Percentiles rank a stretch among this genome's conserved stretches.
These are phyloP conservation scores for Cerceris ruficornis DNA, from an alignment of 2,888 invertebrate species.

Conservation along the genomic window DNA sequence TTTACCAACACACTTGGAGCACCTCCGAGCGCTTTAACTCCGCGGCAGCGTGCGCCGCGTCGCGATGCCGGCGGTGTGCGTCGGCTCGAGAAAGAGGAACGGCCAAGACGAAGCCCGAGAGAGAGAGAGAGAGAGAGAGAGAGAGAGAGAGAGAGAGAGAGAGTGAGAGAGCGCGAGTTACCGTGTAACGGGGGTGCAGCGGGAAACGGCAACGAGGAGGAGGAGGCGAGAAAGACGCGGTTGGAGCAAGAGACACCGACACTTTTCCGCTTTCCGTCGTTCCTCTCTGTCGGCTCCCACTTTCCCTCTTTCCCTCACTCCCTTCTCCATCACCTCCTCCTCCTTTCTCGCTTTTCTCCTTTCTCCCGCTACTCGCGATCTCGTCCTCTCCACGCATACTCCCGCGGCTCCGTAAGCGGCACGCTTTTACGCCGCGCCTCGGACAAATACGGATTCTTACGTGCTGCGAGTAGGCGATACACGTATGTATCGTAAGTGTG, in stretches of 20 bases:
- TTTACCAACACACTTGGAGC: slow-evolving; percentile 68
- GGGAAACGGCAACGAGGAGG: slow-evolving; percentile 13
- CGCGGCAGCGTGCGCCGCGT: slow-evolving; percentile 12
- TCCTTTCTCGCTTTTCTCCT: neutral
- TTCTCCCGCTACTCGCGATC: neutral
- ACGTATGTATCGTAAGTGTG: slow-evolving; percentile 41
- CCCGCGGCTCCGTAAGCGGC: neutral
- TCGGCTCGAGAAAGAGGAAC: slow-evolving; percentile 32
- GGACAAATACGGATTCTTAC: slow-evolving; percentile 69
- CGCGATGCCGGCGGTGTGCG: neutral
- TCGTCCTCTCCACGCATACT: neutral
- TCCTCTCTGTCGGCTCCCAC: neutral
- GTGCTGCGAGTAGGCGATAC: slow-evolving; percentile 43
- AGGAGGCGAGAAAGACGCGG: slow-evolving; percentile 24
- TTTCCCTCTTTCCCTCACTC: neutral
- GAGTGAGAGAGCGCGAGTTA: slow-evolving; percentile 33
- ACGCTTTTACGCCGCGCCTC: slow-evolving; percentile 39
- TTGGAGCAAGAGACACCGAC: neutral
- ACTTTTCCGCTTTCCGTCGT: neutral
- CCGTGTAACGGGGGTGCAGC: slow-evolving; percentile 21
- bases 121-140: neutral
- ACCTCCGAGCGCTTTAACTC: slow-evolving; percentile 39
- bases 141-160: slow-evolving; percentile 5
- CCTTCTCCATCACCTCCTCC: neutral
- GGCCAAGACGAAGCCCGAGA: neutral